These are phyloP conservation scores for Gobio occitaniae DNA, from an alignment of 2,797 vertebrate species.

Conservation along the genomic window DNA sequence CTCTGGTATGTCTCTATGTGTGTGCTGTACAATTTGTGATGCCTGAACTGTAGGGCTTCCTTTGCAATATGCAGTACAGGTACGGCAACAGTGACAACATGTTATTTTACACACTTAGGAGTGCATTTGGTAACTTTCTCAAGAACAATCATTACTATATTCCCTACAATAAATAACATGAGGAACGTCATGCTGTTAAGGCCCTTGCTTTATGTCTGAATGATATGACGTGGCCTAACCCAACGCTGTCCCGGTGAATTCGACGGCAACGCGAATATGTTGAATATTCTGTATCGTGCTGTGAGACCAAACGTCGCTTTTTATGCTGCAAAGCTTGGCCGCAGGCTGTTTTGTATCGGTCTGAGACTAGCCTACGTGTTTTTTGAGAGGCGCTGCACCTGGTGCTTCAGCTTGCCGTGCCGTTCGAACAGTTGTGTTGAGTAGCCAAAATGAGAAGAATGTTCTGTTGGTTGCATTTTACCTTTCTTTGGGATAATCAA, in stretches of 20 bases:
- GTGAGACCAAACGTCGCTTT: constrained; percentile 23
- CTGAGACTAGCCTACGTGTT: neutral
- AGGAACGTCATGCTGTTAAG: constrained; percentile 26
- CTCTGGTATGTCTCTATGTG: constrained; percentile 78
- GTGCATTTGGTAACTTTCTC: constrained; percentile 56
- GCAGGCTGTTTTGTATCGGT: constrained; percentile 18
- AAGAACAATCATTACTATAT: constrained; percentile 58
- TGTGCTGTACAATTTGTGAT: constrained; percentile 65
- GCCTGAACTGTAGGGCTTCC: constrained; percentile 85
- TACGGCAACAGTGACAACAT: constrained; percentile 64
- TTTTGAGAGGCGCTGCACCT: neutral
- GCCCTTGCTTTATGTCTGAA: constrained; percentile 12
- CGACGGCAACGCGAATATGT: neutral
- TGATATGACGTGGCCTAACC: neutral
- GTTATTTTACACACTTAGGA: constrained; percentile 43
- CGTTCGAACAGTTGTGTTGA: neutral
- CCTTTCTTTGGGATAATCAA: neutral
- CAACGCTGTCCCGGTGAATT: neutral
- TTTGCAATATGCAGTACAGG: constrained; percentile 85
- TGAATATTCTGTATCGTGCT: constrained; percentile 17
- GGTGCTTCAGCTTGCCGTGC: constrained; percentile 1
- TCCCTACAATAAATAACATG: constrained; percentile 25
- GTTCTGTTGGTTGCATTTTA: neutral
- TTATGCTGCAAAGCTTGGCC: constrained; percentile 37
- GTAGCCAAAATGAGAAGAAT: neutral